phyloP scores from a whole-genome alignment of 2,113 vertebrate species.

The Colius striatus region DNA sequence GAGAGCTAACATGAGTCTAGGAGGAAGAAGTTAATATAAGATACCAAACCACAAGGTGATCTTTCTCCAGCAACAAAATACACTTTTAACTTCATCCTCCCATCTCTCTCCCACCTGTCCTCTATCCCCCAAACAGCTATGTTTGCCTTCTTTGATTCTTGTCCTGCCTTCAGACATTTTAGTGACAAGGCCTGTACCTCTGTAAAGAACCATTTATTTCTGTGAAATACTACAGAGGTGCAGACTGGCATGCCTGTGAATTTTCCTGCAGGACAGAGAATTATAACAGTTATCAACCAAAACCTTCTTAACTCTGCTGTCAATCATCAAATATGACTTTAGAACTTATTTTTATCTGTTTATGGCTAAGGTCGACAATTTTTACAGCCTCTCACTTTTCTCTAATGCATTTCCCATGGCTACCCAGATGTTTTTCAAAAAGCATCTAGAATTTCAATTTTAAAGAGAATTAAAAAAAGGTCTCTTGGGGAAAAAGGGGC shows the following conservation, averaged over 20 bases:
- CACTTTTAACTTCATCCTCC: not conserved
- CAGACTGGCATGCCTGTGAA: not conserved
- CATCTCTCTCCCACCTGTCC: fast-evolving
- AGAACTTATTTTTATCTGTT: not conserved
- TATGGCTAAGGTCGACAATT: not conserved
- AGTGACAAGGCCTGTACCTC: not conserved
- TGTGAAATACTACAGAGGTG: not conserved
- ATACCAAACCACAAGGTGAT: not conserved
- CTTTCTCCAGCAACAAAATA: not conserved
- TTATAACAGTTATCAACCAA: not conserved
- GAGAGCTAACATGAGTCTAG: not conserved
- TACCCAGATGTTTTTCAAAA: not conserved
- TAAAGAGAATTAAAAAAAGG: not conserved
- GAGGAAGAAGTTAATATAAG: not conserved
- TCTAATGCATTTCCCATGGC: fast-evolving
- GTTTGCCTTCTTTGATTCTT: not conserved
- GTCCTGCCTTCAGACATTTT: not conserved
- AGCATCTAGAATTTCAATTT: not conserved
- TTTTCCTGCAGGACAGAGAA: not conserved
- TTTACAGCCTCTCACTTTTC: not conserved
- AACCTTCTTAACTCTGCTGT: not conserved
- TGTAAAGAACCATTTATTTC: not conserved
- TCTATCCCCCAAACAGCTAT: not conserved
- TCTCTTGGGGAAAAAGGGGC: not conserved
- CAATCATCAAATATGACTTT: not conserved